Evolutionary conservation across 2,888 invertebrate species (phyloP), one percentile per base, ranked within the genome.

Genomic region (Leucania comma): DNA sequence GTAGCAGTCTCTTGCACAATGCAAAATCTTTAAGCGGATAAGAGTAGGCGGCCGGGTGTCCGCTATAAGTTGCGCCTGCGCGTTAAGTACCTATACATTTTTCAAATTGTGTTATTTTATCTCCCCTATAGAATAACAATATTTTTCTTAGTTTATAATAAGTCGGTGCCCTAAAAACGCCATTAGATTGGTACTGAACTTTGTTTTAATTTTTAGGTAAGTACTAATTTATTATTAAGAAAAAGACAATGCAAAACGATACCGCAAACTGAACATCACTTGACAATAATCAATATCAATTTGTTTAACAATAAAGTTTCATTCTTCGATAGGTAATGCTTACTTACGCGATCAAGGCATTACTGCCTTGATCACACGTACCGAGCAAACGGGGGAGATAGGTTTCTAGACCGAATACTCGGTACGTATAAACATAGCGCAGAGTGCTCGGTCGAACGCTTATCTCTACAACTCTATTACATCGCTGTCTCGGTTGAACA

Each of bases 251-350:
- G 24, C 2, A 42, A n/a, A n/a, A 59, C 32, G 29, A 26, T 46
- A 53, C 46, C 46, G 26, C 62, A 46, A 72, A 53, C 57, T 42
- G 26, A 67, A 57, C 20, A 66, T 57, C 32, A 50, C 66, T 53
- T 67, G 24, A 42, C 12, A 58, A n/a, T n/a, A n/a, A n/a, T n/a
- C n/a, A n/a, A 48, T 59, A 68, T 68, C 4, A 3, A 46, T 24
- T 12, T 46, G 46, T 46, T 61, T 48, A 35, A 70, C 26, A 62
- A 68, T 46, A 53, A 12, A 24, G 56, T 57, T 56, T 60, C 10
- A 61, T 75, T 72, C 57, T 65, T 71, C 32, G 38, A 48, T 75
- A 69, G 59, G 42, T 61, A 59, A 60, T 62, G 56, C 42, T 68
- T 68, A 56, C n/a, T n/a, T n/a, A n/a, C n/a, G n/a, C n/a, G n/a